phyloP scores from a whole-genome alignment of 2,888 invertebrate species.

The Erebia ligea region DNA sequence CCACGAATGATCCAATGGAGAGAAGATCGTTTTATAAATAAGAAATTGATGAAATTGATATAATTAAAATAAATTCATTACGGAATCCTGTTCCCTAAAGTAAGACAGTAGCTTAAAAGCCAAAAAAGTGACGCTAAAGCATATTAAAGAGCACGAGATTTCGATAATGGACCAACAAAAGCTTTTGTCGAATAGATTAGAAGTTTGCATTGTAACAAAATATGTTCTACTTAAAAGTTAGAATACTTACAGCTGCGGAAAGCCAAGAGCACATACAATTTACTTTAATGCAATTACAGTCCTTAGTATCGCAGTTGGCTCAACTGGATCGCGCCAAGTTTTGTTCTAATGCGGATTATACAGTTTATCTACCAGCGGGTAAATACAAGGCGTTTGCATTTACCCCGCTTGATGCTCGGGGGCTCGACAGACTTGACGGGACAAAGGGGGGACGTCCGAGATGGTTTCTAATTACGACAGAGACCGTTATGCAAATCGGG shows the following conservation, averaged over 20 bases:
- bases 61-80: too few relatives aligned
- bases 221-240: constrained; percentile 17
- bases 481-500: constrained; percentile 81
- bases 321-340: constrained; percentile 52
- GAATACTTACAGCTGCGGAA: constrained; percentile 25
- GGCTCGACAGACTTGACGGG: constrained; percentile 61
- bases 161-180: not conserved
- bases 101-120: too few relatives aligned
- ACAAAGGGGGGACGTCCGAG: constrained; percentile 78
- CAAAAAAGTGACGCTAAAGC: too few relatives aligned
- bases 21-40: too few relatives aligned
- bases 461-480: constrained; percentile 82
- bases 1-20: too few relatives aligned
- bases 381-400: constrained; percentile 75
- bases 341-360: constrained; percentile 64
- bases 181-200: not conserved
- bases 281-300: constrained; percentile 38
- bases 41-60: too few relatives aligned
- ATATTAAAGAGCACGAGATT: too few relatives aligned
- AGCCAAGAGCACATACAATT: constrained; percentile 25
- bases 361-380: constrained; percentile 62
- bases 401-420: constrained; percentile 45
- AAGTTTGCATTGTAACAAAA: not conserved
- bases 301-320: constrained; percentile 44
- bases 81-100: too few relatives aligned